phyloP scores from a whole-genome alignment of 53 echinoderm and acorn worm genomes.

The Luidia sarsii region DNA sequence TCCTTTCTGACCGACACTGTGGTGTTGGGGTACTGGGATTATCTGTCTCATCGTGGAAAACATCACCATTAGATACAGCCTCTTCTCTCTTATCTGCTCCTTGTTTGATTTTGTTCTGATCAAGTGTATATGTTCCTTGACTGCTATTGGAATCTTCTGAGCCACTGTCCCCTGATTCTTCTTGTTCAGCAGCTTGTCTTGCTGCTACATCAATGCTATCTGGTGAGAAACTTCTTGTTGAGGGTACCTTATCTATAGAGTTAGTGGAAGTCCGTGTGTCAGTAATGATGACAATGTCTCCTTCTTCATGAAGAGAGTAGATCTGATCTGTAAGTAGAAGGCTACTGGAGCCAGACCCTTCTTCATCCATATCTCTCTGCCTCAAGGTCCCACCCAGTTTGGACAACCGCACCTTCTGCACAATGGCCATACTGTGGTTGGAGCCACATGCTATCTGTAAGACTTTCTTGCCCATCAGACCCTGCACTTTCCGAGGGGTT shows the following conservation, averaged over 20 bases:
- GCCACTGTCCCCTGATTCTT: slow-evolving; percentile 28
- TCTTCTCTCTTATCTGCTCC: slow-evolving; percentile 18
- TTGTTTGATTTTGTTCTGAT: slow-evolving; percentile 54
- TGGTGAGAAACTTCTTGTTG: slow-evolving; percentile 75
- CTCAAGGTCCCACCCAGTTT: slow-evolving; percentile 66
- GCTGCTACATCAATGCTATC: slow-evolving; percentile 92
- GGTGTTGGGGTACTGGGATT: slow-evolving; percentile 29
- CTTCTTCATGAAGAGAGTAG: slow-evolving; percentile 83
- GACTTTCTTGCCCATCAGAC: slow-evolving; percentile 83
- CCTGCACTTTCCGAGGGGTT: slow-evolving; percentile 81
- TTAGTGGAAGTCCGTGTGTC: slow-evolving; percentile 73
- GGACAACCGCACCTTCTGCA: slow-evolving; percentile 75
- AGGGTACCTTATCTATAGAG: slow-evolving; percentile 53
- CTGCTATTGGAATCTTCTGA: slow-evolving; percentile 63
- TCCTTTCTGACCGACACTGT: slow-evolving; percentile 26
- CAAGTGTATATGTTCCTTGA: slow-evolving; percentile 93
- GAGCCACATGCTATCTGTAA: slow-evolving; percentile 81
- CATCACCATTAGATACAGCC: slow-evolving; percentile 46
- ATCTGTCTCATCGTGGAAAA: slow-evolving; percentile 44
- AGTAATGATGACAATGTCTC: slow-evolving; percentile 90
- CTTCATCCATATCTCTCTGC: slow-evolving; percentile 79
- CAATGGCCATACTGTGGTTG: slow-evolving; percentile 76
- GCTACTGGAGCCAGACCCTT: slow-evolving; percentile 68
- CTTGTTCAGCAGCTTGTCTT: slow-evolving; percentile 32
- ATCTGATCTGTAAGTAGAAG: slow-evolving; percentile 75